Base-by-base conservation (phyloP, 2,797 vertebrate genomes). In the Percopsis omiscomaycus region DNA sequence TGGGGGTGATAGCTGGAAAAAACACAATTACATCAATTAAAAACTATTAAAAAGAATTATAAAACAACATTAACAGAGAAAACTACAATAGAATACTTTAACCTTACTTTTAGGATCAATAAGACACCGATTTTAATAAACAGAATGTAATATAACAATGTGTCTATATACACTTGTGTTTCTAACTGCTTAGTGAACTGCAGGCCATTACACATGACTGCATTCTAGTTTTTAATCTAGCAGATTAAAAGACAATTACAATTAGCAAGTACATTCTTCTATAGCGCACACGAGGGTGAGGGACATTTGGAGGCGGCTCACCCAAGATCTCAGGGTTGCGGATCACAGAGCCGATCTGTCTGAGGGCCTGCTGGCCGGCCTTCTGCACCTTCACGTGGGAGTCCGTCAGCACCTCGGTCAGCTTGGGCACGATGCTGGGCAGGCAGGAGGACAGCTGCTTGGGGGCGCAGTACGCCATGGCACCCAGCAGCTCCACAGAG, bases 381-480 rank as follows among this genome's bases (percentile, higher is more conserved):
- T 98, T 98, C 91, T 99, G 98, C 79, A 99, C 98, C 90, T 99
- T 99, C 63, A 99, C 96, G 0, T 99, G 98, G 8, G 98, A 99
- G 87, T 99, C 98, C 0, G 98, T 99, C 71, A 99, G 92, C 84
- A 99, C 97, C 82, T 98, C 97, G 0, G 98, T 99, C 65, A 99
- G 94, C 78, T 99, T 99, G 58, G 98, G 98, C 80, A 99, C 98
- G 0, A 99, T 99, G 86, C 94, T 99, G 74, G 98, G 98, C 61
- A 99, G 91, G 71, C 97, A 99, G 68, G 97, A 98, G 0, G 98
- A 99, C 64, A 99, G 86, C 80, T 99, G 98, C 77, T 99, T 99
- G 48, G 98, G 97, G 11, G 98, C 97, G 62, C 98, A 99, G 87
- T 92, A 99, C 0, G 97, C 98, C 97, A 99, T 99, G 22, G 98